These are phyloP conservation scores for Caenorhabditis uteleia DNA, from an alignment of 2,888 invertebrate genomes.

Conservation along the genomic window DNA sequence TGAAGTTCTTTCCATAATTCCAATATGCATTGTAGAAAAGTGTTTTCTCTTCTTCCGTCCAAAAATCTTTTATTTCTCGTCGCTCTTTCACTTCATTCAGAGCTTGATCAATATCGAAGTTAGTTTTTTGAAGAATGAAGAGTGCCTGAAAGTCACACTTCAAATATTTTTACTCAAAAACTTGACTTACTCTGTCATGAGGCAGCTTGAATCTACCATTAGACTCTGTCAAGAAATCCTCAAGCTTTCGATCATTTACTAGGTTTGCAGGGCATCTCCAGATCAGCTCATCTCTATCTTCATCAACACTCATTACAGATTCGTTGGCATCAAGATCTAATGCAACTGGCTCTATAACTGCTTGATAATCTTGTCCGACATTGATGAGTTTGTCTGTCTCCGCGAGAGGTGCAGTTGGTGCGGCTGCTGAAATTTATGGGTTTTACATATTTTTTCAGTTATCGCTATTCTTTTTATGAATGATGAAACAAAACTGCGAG, in stretches of 20 bases:
- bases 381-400: slow-evolving; percentile 12
- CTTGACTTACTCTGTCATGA: not conserved
- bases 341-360: slow-evolving; percentile 1
- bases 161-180: not conserved
- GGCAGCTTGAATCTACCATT: too few relatives aligned
- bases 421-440: too few relatives aligned
- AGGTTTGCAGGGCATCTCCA: too few relatives aligned
- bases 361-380: slow-evolving; percentile 20
- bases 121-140: slow-evolving; percentile 20
- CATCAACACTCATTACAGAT: not conserved
- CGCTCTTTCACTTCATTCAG: slow-evolving; percentile 1
- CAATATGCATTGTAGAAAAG: slow-evolving; percentile 26
- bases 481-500: too few relatives aligned
- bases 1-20: slow-evolving; percentile 37
- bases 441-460: too few relatives aligned
- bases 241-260: too few relatives aligned
- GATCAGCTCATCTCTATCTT: slow-evolving; percentile 6
- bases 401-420: slow-evolving; percentile 5
- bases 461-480: too few relatives aligned
- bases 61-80: slow-evolving; percentile 14
- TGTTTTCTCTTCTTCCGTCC: slow-evolving; percentile 30
- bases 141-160: too few relatives aligned
- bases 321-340: not conserved
- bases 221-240: too few relatives aligned
- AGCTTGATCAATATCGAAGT: slow-evolving; percentile 11